Base-by-base conservation (phyloP, 2,797 vertebrate species). In the Spheniscus humboldti region DNA sequence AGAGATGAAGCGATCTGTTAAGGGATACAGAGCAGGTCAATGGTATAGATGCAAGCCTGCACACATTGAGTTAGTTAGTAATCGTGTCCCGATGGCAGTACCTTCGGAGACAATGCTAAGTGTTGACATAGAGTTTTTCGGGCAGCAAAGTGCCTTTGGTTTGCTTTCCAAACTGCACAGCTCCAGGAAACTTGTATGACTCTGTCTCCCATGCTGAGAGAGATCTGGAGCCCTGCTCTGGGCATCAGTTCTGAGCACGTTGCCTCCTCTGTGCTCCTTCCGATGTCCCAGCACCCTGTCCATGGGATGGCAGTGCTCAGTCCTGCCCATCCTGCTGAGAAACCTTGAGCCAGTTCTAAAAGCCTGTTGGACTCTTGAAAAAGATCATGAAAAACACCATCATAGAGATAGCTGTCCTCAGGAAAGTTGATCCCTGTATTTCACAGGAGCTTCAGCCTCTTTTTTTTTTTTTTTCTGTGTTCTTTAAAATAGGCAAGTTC, bases 21-120 rank as follows among this genome's bases (percentile, higher is more conserved):
- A 85, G 68, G 75, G 84, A 45, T 67, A 78, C 60, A 91, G 77
- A 91, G 81, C 52, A 80, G 89, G 86, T 31, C 77, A 85, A 31
- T 15, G 48, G 77, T 48, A 52, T 11, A 52, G 45, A 43, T 27
- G 68, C n/a, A 35, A 90, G 9, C 47, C 50, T 33, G 20, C 27
- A 66, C 37, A 13, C 35, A 28, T 5, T 23, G 15, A n/a, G 23
- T 19, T 45, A 67, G 50, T 48, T 45, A 67, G 50, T 48, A 62
- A 53, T 2, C 14, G 15, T 35, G 68, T 63, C 82, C 75, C 63
- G 52, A 31, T 55, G 62, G 47, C 78, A 33, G 24, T 5, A 4
- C 68, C 87, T 56, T n/a, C 1, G 1, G 77, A 47, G 22, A 6
- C 39, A 50, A 18, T 4, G 2, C 23, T 27, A 17, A 17, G 18